Evolutionary conservation across 1,140 invertebrate species (phyloP).

Genomic region (Mizuhopecten yessoensis): DNA sequence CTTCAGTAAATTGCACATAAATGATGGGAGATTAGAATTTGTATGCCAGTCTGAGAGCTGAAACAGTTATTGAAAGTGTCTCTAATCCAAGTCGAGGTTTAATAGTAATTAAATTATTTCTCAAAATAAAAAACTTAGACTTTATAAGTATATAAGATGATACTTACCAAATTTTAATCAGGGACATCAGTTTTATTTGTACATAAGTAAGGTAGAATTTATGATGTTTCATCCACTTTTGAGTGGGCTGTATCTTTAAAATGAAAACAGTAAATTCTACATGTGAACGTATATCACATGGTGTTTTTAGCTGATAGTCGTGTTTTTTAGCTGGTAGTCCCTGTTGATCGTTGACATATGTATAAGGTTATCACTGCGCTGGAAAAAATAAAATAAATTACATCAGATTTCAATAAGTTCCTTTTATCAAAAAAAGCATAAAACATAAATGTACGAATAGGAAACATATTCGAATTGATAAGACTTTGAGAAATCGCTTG

Average conservation of each 20-base stretch:
- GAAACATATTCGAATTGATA: neutral
- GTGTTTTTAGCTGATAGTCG: constrained; percentile 15
- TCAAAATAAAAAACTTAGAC: neutral
- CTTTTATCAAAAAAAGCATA: neutral
- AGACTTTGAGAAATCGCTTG: neutral
- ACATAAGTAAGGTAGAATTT: neutral
- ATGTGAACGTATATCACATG: neutral
- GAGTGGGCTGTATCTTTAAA: neutral
- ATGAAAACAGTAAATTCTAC: constrained; percentile 21
- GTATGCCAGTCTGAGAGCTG: neutral
- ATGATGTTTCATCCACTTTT: neutral
- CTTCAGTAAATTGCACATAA: neutral
- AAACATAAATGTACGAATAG: neutral
- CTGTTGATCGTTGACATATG: neutral
- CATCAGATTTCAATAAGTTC: constrained; percentile 26
- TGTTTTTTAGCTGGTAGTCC: neutral
- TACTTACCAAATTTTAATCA: neutral
- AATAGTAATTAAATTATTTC: neutral
- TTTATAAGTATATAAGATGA: neutral
- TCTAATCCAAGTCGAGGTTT: neutral
- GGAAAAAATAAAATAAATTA: constrained; percentile 35
- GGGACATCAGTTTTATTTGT: neutral
- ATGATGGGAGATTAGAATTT: neutral
- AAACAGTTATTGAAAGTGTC: neutral
- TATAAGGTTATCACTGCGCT: neutral